phyloP scores from a whole-genome alignment of 1,140 invertebrate species.

The Brachionus sp. region DNA sequence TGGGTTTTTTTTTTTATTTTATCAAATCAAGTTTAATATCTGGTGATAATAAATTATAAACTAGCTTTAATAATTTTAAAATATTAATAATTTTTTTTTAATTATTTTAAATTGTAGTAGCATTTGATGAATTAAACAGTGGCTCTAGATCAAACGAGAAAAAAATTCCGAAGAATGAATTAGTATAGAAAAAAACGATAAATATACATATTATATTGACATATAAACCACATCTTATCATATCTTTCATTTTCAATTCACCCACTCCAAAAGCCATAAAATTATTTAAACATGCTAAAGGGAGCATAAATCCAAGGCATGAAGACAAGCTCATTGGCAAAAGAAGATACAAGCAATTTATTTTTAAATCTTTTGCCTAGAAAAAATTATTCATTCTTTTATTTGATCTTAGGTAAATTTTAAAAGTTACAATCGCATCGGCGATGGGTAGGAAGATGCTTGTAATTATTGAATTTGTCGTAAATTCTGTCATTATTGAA shows the following conservation, averaged over 20 bases:
- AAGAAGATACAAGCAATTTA: neutral
- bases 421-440: neutral
- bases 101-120: neutral
- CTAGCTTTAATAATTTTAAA: too few relatives aligned
- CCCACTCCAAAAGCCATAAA: neutral
- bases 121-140: neutral
- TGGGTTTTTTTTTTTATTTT: too few relatives aligned
- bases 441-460: neutral
- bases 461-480: neutral
- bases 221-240: neutral
- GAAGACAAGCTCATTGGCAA: slow-evolving; percentile 21
- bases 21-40: too few relatives aligned
- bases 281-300: slow-evolving; percentile 16
- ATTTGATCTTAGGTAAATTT: neutral
- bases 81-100: too few relatives aligned
- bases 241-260: neutral
- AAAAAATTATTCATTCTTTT: neutral
- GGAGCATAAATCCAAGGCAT: slow-evolving; percentile 19
- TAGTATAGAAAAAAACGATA: neutral
- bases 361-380: slow-evolving; percentile 1
- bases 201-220: neutral
- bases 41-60: too few relatives aligned
- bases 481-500: slow-evolving; percentile 8
- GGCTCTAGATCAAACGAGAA: neutral
- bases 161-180: slow-evolving; percentile 11